A percentile compares a stretch with the other conserved stretches of the same genome.
Evolutionary conservation across 2,797 vertebrate species (phyloP).

Genomic region (Ctenochaetus hawaiiensis): DNA sequence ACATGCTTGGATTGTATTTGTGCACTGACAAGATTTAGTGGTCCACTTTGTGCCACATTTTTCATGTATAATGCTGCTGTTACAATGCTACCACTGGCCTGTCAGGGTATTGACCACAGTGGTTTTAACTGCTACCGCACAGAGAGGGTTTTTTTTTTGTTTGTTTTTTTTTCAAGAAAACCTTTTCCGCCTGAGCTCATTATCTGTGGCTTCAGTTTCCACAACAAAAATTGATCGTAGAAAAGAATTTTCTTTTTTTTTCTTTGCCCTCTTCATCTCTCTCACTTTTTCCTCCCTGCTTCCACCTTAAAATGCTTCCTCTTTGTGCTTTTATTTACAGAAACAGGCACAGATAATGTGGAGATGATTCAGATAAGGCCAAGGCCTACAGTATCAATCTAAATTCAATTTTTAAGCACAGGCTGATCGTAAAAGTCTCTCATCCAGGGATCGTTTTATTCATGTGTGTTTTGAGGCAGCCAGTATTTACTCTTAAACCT

Average conservation of each 20-base stretch:
- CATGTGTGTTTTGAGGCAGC: conserved; percentile 47
- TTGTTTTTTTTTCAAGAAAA: conserved; percentile 14
- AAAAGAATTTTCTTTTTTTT: not conserved
- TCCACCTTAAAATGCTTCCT: not conserved
- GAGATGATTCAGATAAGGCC: conserved; percentile 31
- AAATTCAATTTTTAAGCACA: conserved; percentile 37
- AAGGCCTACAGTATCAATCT: conserved; percentile 30
- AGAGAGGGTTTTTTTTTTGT: not conserved
- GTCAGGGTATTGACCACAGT: conserved; percentile 46
- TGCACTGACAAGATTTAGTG: conserved; percentile 77
- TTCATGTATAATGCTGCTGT: conserved; percentile 69
- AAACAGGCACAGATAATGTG: conserved; percentile 30
- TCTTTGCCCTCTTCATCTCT: not conserved
- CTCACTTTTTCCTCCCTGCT: not conserved
- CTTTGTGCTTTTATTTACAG: conserved; percentile 22
- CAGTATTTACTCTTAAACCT: conserved; percentile 53
- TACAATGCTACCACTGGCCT: conserved; percentile 56
- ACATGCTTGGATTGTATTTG: conserved; percentile 66
- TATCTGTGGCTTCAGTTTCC: conserved; percentile 35
- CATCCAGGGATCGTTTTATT: conserved; percentile 48
- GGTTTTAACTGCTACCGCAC: conserved; percentile 39
- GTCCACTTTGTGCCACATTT: conserved; percentile 72
- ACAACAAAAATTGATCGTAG: conserved; percentile 35
- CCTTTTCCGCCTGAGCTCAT: conserved; percentile 33
- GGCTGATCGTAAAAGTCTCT: conserved; percentile 40